phyloP scores from a whole-genome alignment of 2,888 invertebrate genomes.

The Teleiodes luculella region DNA sequence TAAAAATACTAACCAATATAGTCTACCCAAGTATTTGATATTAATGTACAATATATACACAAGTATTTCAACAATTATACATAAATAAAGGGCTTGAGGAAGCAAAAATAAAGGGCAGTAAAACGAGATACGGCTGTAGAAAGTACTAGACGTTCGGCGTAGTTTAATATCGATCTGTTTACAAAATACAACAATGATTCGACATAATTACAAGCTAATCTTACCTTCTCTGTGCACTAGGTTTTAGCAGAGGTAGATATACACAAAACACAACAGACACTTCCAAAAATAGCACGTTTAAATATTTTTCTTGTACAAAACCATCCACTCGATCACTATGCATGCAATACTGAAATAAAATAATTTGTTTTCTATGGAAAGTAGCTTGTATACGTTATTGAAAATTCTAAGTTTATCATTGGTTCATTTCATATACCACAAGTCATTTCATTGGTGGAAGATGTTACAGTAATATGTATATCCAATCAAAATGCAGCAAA shows the following conservation, averaged over 20 bases:
- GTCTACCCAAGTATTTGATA: no score
- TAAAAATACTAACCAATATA: neutral
- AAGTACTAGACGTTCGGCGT: slow-evolving; percentile 37
- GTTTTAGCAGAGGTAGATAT: neutral
- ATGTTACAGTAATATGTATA: neutral
- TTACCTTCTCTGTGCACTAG: neutral
- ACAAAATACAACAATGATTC: neutral
- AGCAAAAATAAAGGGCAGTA: no score
- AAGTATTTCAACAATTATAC: no score
- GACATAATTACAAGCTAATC: neutral
- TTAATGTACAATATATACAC: no score
- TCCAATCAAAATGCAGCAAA: neutral
- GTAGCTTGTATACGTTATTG: no score
- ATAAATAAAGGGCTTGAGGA: no score
- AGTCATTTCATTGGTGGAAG: neutral
- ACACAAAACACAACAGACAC: slow-evolving; percentile 9
- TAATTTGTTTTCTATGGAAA: neutral
- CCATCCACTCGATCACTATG: neutral
- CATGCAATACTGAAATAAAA: slow-evolving; percentile 3
- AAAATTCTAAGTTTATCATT: neutral
- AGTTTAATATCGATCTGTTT: slow-evolving; percentile 52
- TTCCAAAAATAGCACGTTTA: slow-evolving; percentile 9
- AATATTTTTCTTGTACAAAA: neutral
- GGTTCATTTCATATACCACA: neutral
- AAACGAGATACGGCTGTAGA: no score